Conservation (phyloP, 2,797 vertebrate genomes). For the Sciurus carolinensis region DNA sequence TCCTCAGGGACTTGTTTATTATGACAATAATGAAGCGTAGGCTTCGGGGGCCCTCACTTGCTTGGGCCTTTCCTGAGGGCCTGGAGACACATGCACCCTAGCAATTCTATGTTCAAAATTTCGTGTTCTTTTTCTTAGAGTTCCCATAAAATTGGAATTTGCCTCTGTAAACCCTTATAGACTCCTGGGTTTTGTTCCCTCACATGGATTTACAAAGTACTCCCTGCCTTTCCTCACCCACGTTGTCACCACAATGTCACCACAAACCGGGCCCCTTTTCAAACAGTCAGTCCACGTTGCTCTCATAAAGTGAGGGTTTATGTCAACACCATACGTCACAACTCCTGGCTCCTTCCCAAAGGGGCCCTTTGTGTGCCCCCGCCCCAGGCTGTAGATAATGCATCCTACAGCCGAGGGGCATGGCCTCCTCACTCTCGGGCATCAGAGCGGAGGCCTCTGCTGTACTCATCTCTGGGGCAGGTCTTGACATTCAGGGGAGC, state of each 20-base stretch:
- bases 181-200: too few species aligned
- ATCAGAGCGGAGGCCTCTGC: not conserved
- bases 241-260: not conserved
- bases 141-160: not conserved
- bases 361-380: not conserved
- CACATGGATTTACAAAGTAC: too few species aligned
- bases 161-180: not conserved
- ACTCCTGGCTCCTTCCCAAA: not conserved
- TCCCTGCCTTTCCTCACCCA: not conserved
- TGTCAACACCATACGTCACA: rapidly evolving
- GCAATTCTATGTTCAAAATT: not conserved
- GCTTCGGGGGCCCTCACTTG: not conserved
- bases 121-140: not conserved
- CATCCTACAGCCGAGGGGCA: not conserved
- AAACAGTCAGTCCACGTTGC: not conserved
- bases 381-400: not conserved
- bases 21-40: not conserved
- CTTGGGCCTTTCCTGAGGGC: not conserved
- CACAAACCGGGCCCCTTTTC: too few species aligned
- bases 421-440: not conserved
- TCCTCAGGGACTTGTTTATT: not conserved
- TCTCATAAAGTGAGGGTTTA: not conserved
- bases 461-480: not conserved
- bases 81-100: too few species aligned
- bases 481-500: too few species aligned